Percentiles rank a stretch among this genome's conserved stretches.
Conservation (phyloP, 2,797 vertebrate species). For the Intellagama lesueurii region DNA sequence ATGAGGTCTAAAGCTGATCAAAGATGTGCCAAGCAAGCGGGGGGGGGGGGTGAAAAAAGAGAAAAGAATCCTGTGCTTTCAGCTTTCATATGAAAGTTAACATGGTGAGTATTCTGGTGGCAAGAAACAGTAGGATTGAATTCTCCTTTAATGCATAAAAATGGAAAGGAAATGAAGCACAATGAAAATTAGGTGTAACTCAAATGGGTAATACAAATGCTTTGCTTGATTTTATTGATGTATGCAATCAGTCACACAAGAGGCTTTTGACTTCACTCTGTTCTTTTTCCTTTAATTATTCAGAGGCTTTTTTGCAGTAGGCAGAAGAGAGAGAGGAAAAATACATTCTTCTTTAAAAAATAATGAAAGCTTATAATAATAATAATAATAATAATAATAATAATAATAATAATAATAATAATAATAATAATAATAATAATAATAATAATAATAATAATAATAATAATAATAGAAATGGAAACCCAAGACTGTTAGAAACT, state of each 20-base stretch:
- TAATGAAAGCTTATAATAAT: background rate
- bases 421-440: no score
- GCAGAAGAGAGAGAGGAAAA: slow-evolving; percentile 1
- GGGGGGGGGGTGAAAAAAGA: background rate
- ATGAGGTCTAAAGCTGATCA: slow-evolving; percentile 38
- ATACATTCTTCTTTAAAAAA: background rate
- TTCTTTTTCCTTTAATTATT: slow-evolving; percentile 52
- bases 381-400: no score
- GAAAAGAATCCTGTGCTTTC: background rate
- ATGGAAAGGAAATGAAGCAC: slow-evolving; percentile 32
- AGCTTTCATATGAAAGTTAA: slow-evolving; percentile 31
- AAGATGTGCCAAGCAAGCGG: background rate
- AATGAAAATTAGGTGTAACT: slow-evolving; percentile 39
- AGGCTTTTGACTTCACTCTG: slow-evolving; percentile 28
- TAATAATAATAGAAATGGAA: background rate
- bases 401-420: no score
- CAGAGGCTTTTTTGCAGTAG: slow-evolving; percentile 21
- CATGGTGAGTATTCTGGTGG: slow-evolving; percentile 46
- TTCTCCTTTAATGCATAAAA: slow-evolving; percentile 47
- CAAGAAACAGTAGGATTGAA: slow-evolving; percentile 44
- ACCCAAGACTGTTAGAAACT: background rate
- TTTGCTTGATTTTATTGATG: slow-evolving; percentile 48
- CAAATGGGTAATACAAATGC: slow-evolving; percentile 35
- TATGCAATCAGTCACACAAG: slow-evolving; percentile 45
- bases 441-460: background rate